phyloP scores from a whole-genome alignment of 2,888 invertebrate genomes.

The Resseliella maxima region DNA sequence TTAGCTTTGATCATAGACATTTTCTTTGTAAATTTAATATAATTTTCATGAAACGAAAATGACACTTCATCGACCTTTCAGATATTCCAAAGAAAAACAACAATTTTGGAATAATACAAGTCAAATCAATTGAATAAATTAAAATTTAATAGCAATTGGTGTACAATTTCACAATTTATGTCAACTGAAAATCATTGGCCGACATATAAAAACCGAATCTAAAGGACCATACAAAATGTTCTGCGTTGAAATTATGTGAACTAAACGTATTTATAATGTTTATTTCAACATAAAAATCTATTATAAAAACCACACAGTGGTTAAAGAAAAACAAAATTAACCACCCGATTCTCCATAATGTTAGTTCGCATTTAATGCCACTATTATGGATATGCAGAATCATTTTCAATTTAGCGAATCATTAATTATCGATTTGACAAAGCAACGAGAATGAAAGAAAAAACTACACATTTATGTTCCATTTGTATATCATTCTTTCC shows the following conservation, averaged over 20 bases:
- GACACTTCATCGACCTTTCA: neutral
- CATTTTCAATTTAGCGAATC: neutral
- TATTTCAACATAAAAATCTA: neutral
- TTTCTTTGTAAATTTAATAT: too few species aligned
- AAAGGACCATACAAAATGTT: neutral
- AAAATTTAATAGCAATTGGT: neutral
- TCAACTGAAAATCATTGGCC: neutral
- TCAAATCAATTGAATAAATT: neutral
- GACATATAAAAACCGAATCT: neutral
- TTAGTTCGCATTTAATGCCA: neutral
- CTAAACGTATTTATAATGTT: neutral
- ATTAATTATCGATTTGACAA: conserved; percentile 23
- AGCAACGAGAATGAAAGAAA: neutral
- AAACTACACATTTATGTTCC: neutral
- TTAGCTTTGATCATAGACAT: neutral
- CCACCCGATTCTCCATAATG: neutral
- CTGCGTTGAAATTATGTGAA: neutral
- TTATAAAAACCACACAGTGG: neutral
- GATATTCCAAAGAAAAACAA: too few species aligned
- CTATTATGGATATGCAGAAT: conserved; percentile 1
- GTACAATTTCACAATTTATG: neutral
- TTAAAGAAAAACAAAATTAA: too few species aligned
- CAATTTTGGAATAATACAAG: too few species aligned
- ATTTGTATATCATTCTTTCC: neutral
- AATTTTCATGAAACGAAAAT: neutral